These are phyloP conservation scores for Heliornis fulica DNA, from an alignment of 2,113 vertebrate genomes.

Conservation along the genomic window DNA sequence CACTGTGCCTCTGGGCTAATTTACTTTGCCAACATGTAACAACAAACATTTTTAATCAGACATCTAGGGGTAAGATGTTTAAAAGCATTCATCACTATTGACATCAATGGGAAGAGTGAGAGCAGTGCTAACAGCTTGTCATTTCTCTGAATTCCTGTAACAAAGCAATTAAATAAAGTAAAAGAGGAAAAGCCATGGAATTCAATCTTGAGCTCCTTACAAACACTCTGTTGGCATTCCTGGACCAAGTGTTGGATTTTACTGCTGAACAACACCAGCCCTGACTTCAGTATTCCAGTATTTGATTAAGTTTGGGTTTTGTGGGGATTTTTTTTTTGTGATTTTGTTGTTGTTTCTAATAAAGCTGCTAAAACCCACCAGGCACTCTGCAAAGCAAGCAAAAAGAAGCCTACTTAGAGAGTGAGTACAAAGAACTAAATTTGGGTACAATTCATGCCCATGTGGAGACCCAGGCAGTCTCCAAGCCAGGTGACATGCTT, in stretches of 20 bases:
- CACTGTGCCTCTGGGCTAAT: not conserved
- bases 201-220: not conserved
- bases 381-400: not conserved
- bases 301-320: not conserved
- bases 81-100: not conserved
- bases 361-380: not conserved
- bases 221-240: not conserved
- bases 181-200: not conserved
- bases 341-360: not conserved
- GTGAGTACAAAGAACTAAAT: not conserved
- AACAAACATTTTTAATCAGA: not conserved
- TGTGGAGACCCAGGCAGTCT: not conserved
- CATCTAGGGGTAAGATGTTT: not conserved
- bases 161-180: not conserved
- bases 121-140: not conserved
- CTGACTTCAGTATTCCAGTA: not conserved
- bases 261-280: not conserved
- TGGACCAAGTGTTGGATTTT: not conserved
- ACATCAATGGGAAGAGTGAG: not conserved
- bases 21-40: not conserved
- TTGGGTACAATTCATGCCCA: not conserved
- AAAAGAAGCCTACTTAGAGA: not conserved
- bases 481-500: not conserved
- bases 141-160: not conserved
- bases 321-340: too few relatives aligned